These are phyloP conservation scores for Diabrotica undecimpunctata DNA, from an alignment of 1,140 invertebrate genomes.

Conservation along the genomic window DNA sequence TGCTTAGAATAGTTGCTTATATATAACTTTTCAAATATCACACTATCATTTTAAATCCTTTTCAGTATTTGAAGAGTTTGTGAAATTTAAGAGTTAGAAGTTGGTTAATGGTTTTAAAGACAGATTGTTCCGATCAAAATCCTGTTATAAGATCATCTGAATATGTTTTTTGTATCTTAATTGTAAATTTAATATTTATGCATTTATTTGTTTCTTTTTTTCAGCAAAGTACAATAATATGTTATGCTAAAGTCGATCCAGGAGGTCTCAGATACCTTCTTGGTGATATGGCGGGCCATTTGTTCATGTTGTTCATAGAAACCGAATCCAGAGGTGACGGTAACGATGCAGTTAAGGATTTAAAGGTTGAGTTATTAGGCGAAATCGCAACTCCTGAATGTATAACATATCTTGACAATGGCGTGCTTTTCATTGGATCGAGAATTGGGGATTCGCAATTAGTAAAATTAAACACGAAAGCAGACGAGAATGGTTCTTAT, in stretches of 20 bases:
- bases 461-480: constrained; percentile 81
- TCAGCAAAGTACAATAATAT: constrained; percentile 90
- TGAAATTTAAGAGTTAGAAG: too few species aligned
- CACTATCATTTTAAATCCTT: too few species aligned
- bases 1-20: too few species aligned
- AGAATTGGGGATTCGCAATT: constrained; percentile 95
- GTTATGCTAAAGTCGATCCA: constrained; percentile 90
- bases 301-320: constrained; percentile 96
- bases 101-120: too few species aligned
- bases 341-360: constrained; percentile 74
- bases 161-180: too few species aligned
- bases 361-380: constrained; percentile 87
- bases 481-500: constrained; percentile 84
- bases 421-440: constrained; percentile 96
- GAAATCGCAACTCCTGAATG: constrained; percentile 97
- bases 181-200: background rate
- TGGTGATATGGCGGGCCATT: constrained; percentile 89
- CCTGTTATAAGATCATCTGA: too few species aligned
- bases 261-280: constrained; percentile 89
- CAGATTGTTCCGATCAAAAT: too few species aligned
- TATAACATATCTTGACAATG: constrained; percentile 98
- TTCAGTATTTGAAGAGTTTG: too few species aligned
- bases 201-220: constrained; percentile 31
- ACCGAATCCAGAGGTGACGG: constrained; percentile 77
- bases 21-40: too few species aligned